Conservation (phyloP, 2,113 vertebrate genomes). For the Dolichallabes microphthalmus region DNA sequence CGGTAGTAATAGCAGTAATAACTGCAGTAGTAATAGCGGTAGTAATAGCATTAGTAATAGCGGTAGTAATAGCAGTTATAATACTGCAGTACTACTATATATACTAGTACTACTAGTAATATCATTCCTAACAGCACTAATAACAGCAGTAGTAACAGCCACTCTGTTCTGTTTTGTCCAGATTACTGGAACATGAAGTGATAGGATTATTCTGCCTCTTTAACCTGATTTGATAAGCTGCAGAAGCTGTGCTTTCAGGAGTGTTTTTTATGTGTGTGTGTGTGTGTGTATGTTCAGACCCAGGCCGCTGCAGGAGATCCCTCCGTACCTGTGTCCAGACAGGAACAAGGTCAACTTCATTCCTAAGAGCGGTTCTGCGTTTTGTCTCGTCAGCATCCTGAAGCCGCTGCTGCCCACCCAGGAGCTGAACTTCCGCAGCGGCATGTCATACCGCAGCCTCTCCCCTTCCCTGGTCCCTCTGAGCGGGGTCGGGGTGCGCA, state of each 20-base stretch:
- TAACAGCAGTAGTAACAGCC: neutral
- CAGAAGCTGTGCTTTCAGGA: neutral
- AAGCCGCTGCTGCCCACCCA: slow-evolving; percentile 92
- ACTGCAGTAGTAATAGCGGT: neutral
- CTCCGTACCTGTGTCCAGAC: slow-evolving; percentile 96
- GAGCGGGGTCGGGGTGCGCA: slow-evolving; percentile 73
- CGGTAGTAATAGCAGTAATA: neutral
- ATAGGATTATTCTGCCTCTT: neutral
- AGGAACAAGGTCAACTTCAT: slow-evolving; percentile 99
- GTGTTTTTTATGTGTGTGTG: slow-evolving; percentile 27
- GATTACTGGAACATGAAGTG: neutral
- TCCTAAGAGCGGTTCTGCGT: slow-evolving; percentile 97
- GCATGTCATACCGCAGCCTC: slow-evolving; percentile 78
- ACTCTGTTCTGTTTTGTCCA: neutral
- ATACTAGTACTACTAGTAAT: too few relatives aligned
- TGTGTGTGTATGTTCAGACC: slow-evolving; percentile 72
- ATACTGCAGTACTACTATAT: too few relatives aligned
- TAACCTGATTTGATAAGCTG: neutral
- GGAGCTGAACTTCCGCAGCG: slow-evolving; percentile 83
- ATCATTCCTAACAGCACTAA: too few relatives aligned
- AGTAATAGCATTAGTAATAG: too few relatives aligned
- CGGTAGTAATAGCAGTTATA: too few relatives aligned
- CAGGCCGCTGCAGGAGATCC: slow-evolving; percentile 90
- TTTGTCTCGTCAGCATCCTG: slow-evolving; percentile 99
- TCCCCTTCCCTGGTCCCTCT: slow-evolving; percentile 84